A percentile compares a stretch with the other conserved stretches of the same genome.
phyloP scores from a whole-genome alignment of 1,140 invertebrate species.

The Temnothorax curvispinosus region DNA sequence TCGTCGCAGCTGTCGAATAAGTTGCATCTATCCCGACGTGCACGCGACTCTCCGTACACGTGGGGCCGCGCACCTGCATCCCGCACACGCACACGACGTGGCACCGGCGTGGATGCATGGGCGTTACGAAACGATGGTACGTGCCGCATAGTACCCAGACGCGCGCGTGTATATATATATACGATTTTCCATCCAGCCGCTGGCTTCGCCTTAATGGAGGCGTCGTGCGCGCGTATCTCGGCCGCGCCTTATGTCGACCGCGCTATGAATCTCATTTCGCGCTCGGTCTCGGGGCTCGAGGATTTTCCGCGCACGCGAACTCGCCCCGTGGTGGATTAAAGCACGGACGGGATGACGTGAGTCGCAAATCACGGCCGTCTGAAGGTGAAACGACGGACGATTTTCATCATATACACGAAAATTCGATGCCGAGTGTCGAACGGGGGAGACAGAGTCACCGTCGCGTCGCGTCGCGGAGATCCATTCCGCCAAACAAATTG shows the following conservation, averaged over 20 bases:
- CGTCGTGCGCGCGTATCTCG: conserved; percentile 25
- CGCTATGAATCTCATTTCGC: conserved; percentile 48
- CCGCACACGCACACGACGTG: neutral
- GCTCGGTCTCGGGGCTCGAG: neutral
- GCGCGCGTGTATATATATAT: neutral
- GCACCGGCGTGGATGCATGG: neutral
- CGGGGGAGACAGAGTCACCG: neutral
- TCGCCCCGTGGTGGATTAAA: neutral
- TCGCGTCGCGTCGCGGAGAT: neutral
- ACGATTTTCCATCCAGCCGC: conserved; percentile 41
- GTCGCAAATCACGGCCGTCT: neutral
- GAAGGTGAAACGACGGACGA: neutral
- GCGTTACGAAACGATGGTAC: conserved; percentile 40
- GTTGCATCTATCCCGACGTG: conserved; percentile 42
- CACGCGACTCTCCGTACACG: conserved; percentile 1
- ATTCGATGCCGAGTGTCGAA: conserved; percentile 4
- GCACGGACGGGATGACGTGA: neutral
- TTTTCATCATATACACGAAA: neutral
- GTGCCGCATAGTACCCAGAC: neutral
- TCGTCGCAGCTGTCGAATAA: conserved; percentile 56
- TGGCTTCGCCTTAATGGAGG: conserved; percentile 42
- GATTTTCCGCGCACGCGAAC: neutral
- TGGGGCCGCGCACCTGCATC: conserved; percentile 22
- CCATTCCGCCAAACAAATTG: conserved; percentile 29
- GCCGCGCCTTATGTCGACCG: conserved; percentile 32